Base-by-base conservation (phyloP, 2,113 vertebrate genomes). In the Gambusia holbrooki region DNA sequence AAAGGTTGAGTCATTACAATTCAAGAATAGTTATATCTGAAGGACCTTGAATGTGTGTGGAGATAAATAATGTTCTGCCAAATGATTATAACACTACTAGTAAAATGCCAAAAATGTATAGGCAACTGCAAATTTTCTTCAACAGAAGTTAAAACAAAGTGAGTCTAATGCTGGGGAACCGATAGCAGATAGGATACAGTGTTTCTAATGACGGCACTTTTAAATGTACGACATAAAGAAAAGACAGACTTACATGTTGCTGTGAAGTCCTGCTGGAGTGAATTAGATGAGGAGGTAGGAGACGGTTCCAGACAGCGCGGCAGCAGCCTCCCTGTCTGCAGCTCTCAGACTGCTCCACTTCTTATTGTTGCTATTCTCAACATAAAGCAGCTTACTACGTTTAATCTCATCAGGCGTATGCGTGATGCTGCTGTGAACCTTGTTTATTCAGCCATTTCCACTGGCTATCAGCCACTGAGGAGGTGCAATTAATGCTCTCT, bases 331-430 rank as follows among this genome's bases (percentile, higher is more conserved):
- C 65, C 76, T 54, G 79, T 80, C 80, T 75, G 66, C 15, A 65
- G 33, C 68, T 81, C 76, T 92, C 85, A 83, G 89, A 90, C 94
- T 88, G 93, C 90, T 96, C 95, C 89, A 94, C 91, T 95, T 94
- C 91, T 95, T 94, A 94, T 80, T 85, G 92, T 90, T 93, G 90
- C 96, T 97, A 96, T 96, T 96, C 95, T 91, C 85, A 93, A 92
- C 90, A 68, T 88, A 95, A 97, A 97, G 96, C 94, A 93, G 95
- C 96, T 98, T 97, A 98, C 85, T 88, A 74, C 84, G 62, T 88
- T 90, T 97, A 97, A 97, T 96, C 96, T 95, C 81, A 80, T 87
- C 83, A 92, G 93, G 83, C 86, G 84, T 37, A 2, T 37, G 35
- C 89, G 70, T 89, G 93, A 90, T 89, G 79, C 86, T 87, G 77